Base-by-base conservation (phyloP, 2,113 vertebrate species). In the Xenotilapia leptura region DNA sequence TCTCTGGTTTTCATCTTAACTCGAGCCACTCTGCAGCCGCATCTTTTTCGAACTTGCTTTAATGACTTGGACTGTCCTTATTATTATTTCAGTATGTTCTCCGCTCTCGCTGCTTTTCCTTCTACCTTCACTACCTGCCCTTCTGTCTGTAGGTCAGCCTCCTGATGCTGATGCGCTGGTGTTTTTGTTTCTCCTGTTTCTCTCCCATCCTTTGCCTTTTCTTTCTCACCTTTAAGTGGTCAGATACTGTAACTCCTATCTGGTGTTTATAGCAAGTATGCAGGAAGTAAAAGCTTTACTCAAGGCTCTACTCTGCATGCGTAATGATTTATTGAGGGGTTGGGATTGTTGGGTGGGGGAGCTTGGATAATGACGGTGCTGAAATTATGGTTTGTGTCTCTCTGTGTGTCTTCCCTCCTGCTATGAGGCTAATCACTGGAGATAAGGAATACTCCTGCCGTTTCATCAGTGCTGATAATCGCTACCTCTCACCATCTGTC, bases 401-500 rank as follows among this genome's bases (percentile, higher is more conserved):
- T 92, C 28, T 85, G 62, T 87, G 79, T 85, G 83, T 87, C 84
- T 86, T 77, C 75, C 88, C 91, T 92, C 86, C 92, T 15, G 88
- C 88, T 89, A 68, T n/a, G 86, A 88, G 77, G 83, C 83, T 89
- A 90, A 93, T 92, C 89, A 81, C 82, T 31, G 17, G 82, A 92
- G 90, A 91, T 77, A 83, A 90, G 89, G 88, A 70, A 82, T 33
- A 49, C 88, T 88, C 88, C 84, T 38, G 55, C 85, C 40, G 28
- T 82, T 84, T 88, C 86, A 90, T 90, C 89, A 89, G 88, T 9
- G 58, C 68, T 2, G 45, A 91, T 93, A 90, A 91, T 91, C 83
- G 21, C 89, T 86, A 90, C 79, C 54, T 84, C 85, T 84, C 88
- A 45, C 92, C 94, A 90, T 93, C 94, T 93, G 91, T 28, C 15